Percentiles rank a stretch among this genome's conserved stretches.
Conservation (phyloP, 1,140 invertebrate genomes). For the Capitella teleta region DNA sequence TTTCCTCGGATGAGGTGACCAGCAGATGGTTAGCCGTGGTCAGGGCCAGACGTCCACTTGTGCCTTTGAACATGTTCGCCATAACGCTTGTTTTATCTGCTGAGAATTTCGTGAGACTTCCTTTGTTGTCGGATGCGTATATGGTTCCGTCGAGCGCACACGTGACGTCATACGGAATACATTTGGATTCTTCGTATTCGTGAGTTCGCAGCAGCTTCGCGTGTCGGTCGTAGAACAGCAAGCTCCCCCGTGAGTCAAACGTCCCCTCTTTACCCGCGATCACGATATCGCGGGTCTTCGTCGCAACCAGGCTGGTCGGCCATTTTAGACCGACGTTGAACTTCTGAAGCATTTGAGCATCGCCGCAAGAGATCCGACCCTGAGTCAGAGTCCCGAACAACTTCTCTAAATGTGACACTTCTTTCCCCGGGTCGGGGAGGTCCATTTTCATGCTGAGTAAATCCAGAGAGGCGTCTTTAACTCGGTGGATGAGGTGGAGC, state of each 20-base stretch:
- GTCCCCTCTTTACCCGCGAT: conserved; percentile 2
- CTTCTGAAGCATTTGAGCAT: neutral
- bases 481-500: conserved; percentile 3
- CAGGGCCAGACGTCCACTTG: conserved; percentile 1
- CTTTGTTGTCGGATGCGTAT: conserved; percentile 2
- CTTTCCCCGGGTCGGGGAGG: conserved; percentile 1
- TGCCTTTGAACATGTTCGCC: conserved; percentile 1
- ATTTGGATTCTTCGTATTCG: neutral
- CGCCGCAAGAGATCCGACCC: neutral
- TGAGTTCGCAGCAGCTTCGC: neutral
- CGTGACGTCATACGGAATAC: conserved; percentile 1
- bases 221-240: neutral
- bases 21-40: neutral
- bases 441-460: neutral
- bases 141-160: neutral
- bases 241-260: neutral
- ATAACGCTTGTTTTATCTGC: neutral
- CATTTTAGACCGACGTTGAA: conserved; percentile 4
- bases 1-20: neutral
- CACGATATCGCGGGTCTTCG: neutral
- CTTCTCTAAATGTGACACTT: neutral
- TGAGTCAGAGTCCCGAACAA: conserved; percentile 1
- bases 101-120: neutral
- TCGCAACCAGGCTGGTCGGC: neutral
- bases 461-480: neutral